A percentile compares a stretch with the other conserved stretches of the same genome.
phyloP scores from a whole-genome alignment of 2,888 invertebrate genomes.

The Perdita meconis region DNA sequence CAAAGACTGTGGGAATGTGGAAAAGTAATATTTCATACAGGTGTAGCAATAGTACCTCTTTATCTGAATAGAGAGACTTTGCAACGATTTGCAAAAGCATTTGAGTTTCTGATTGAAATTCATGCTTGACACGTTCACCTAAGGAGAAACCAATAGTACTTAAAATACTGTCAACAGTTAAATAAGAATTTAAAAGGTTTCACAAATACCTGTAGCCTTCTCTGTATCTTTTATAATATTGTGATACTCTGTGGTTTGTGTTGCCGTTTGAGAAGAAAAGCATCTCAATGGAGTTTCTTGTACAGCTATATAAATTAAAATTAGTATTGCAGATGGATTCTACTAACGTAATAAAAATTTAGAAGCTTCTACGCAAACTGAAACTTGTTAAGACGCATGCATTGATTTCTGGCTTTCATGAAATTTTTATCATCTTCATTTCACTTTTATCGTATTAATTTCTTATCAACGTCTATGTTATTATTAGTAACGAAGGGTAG shows the following conservation, averaged over 20 bases:
- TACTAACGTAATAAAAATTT: no score
- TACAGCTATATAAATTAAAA: constrained; percentile 12
- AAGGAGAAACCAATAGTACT: constrained; percentile 46
- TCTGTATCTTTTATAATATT: constrained; percentile 87
- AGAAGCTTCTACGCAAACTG: no score
- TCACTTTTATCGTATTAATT: no score
- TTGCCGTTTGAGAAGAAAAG: constrained; percentile 79
- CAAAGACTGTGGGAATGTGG: no score
- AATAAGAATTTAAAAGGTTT: neutral
- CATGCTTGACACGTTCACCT: constrained; percentile 89
- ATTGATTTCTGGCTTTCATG: no score
- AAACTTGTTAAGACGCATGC: no score
- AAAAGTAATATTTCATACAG: neutral
- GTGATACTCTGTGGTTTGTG: constrained; percentile 84
- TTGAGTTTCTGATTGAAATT: constrained; percentile 98
- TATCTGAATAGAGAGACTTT: constrained; percentile 97
- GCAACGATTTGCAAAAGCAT: constrained; percentile 99
- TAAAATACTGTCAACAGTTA: neutral
- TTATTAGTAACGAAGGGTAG: no score
- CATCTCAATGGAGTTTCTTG: constrained; percentile 59
- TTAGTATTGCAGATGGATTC: neutral
- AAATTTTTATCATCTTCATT: no score
- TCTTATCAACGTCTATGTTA: no score
- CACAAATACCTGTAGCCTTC: constrained; percentile 85
- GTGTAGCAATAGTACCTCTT: constrained; percentile 88